phyloP scores from a whole-genome alignment of 23 tunicate genomes.

The Clavelina lepadiformis region DNA sequence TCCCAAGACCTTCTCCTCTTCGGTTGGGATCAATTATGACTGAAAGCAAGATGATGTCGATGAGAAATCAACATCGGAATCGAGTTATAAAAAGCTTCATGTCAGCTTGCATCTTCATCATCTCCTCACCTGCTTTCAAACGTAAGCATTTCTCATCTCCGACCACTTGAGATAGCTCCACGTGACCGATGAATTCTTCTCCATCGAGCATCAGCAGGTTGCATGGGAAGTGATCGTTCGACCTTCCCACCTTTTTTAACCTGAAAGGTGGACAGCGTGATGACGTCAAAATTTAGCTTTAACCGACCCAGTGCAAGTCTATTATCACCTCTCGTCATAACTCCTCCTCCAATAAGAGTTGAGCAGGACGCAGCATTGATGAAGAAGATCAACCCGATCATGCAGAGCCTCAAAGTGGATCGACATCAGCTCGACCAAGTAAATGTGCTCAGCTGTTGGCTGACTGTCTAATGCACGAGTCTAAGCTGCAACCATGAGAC shows the following conservation, averaged over 20 bases:
- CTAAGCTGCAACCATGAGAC: no score
- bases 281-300: no score
- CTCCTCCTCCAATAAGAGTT: constrained; percentile 41
- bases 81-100: no score
- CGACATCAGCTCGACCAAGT: no score
- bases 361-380: constrained; percentile 28
- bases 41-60: no score
- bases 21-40: constrained; percentile 22
- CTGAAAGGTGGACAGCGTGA: no score
- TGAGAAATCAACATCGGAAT: no score
- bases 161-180: constrained; percentile 21
- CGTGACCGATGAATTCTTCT: constrained; percentile 27
- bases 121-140: constrained; percentile 42
- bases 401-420: constrained; percentile 23
- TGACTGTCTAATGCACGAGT: no score
- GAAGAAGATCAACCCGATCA: neutral
- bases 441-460: no score
- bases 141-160: constrained; percentile 16
- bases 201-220: constrained; percentile 11
- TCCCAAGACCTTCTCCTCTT: constrained; percentile 43
- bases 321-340: constrained; percentile 35
- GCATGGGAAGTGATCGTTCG: constrained; percentile 34
- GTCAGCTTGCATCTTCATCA: no score
- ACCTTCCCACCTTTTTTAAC: constrained; percentile 14
- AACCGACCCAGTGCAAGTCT: no score